Base-by-base conservation (phyloP, 2,888 invertebrate genomes). In the Nomada hirtipes region DNA sequence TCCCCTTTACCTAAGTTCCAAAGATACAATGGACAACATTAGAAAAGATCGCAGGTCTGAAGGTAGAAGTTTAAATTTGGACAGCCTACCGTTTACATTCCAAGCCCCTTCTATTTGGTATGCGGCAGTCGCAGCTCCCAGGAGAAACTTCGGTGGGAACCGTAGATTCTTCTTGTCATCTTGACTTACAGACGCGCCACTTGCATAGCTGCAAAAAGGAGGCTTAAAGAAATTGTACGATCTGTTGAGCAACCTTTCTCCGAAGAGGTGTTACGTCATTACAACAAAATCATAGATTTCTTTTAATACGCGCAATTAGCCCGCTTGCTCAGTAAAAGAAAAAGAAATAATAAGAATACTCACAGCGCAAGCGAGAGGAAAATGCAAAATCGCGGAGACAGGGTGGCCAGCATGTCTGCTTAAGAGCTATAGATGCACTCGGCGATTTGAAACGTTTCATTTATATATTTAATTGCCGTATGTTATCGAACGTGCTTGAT, bases 51-150 rank as follows among this genome's bases (percentile, higher is more conserved):
- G 20, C 55, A 26, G 44, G 36, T 36, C 36, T 10, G 13, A 60
- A 64, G 15, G 42, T 42, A 29, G 7, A 55, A 52, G 81, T 64
- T 76, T 67, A 57, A 83, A 84, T 74, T 69, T 68, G 64, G 57
- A 47, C 84, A 20, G 79, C 95, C 94, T 91, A 95, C 96, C 96
- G 85, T 94, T 95, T 60, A 94, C 94, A 90, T 96, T 95, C 96
- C 96, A 96, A 10, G 95, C 95, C 11, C 96, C 96, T 92, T 96
- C 96, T 63, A 96, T 95, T 92, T 96, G 96, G 91, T 96, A 95
- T 36, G 96, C 93, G 2, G 96, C 95, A 15, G 96, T 93, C 0
- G 94, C 82, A 10, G 83, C 82, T n/a, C 91, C 91, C 15, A 91
- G 60, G 44, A 86, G 15, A 71, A 91, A 90, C 73, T 82, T 79